A percentile compares a stretch with the other conserved stretches of the same genome.
These are phyloP conservation scores for Parascotia fuliginaria DNA, from an alignment of 2,888 invertebrate species.

Conservation along the genomic window DNA sequence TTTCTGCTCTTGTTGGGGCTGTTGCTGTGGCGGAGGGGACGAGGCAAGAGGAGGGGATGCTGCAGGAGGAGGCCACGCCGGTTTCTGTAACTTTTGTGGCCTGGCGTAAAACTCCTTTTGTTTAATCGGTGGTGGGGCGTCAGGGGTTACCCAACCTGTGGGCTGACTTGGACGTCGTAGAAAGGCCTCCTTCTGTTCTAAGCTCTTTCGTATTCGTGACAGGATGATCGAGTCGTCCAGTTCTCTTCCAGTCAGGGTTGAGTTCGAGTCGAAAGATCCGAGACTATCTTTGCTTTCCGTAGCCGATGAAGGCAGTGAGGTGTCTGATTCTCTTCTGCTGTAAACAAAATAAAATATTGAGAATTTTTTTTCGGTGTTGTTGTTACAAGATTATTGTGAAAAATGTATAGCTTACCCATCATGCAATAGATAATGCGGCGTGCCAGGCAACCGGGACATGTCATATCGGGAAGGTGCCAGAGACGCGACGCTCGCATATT, in stretches of 20 bases:
- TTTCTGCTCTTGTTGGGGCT: conserved; percentile 54
- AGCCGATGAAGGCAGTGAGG: conserved; percentile 87
- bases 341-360: conserved; percentile 25
- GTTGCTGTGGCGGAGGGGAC: conserved; percentile 86
- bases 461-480: conserved; percentile 71
- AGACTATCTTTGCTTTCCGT: conserved; percentile 89
- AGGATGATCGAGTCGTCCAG: conserved; percentile 90
- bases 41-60: conserved; percentile 79
- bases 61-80: conserved; percentile 89
- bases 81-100: conserved; percentile 90
- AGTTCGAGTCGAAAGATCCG: conserved; percentile 89
- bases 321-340: conserved; percentile 87
- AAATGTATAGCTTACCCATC: conserved; percentile 66
- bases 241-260: conserved; percentile 88
- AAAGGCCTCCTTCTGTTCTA: conserved; percentile 96
- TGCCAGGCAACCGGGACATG: conserved; percentile 58
- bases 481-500: conserved; percentile 79
- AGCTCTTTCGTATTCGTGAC: conserved; percentile 92
- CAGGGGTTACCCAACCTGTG: conserved; percentile 85
- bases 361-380: background rate
- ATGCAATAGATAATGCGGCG: conserved; percentile 75
- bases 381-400: too few relatives aligned
- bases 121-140: conserved; percentile 82
- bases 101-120: conserved; percentile 92
- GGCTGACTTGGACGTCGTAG: conserved; percentile 90